phyloP scores from a whole-genome alignment of 2,797 vertebrate genomes.

The Aselliscus stoliczkanus region DNA sequence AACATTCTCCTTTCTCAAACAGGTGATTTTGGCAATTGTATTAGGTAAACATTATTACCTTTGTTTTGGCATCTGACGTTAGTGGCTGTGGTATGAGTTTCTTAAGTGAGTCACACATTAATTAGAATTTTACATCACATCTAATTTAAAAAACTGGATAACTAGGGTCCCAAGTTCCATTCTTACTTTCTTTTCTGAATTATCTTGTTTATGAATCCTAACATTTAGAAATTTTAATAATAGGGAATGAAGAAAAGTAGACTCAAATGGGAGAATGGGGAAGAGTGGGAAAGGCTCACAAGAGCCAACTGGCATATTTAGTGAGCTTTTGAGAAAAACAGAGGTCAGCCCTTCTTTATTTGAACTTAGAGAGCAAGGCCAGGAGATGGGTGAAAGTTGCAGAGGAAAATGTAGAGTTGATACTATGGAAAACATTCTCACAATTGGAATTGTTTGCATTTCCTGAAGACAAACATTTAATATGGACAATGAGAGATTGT shows the following conservation, averaged over 20 bases:
- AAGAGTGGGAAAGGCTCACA: not conserved
- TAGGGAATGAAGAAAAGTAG: not conserved
- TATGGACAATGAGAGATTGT: not conserved
- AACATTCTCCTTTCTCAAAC: not conserved
- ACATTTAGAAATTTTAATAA: not conserved
- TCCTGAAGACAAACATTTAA: not conserved
- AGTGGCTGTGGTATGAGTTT: not conserved
- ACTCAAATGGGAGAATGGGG: not conserved
- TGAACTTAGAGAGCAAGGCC: not conserved
- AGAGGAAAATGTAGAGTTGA: not conserved
- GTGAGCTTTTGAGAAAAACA: not conserved
- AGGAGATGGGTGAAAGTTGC: not conserved
- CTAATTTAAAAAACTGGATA: not conserved
- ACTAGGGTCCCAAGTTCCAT: not conserved
- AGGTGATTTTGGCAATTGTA: not conserved
- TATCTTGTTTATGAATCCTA: not conserved
- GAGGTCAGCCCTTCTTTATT: not conserved
- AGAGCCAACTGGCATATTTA: not conserved
- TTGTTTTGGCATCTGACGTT: conserved; percentile 26
- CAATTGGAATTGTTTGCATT: not conserved
- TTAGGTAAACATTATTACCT: conserved; percentile 13
- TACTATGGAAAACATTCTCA: not conserved
- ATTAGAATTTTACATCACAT: not conserved
- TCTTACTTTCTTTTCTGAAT: not conserved
- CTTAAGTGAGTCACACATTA: not conserved